These are phyloP conservation scores for Sinocyclocheilus maitianheensis DNA, from an alignment of 2,113 vertebrate genomes.

Conservation along the genomic window DNA sequence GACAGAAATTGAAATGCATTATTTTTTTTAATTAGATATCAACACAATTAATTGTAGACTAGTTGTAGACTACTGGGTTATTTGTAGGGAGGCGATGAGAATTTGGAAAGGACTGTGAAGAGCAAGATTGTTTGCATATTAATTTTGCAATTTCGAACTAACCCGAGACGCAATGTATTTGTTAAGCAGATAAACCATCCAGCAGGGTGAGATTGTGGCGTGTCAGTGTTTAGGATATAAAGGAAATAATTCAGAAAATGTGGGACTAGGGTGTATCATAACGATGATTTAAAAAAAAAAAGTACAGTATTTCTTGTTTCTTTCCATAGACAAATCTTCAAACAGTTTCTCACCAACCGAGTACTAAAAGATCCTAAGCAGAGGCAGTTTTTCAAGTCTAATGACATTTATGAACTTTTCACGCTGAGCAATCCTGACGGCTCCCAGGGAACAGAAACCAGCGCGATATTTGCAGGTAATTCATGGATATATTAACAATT, in stretches of 20 bases:
- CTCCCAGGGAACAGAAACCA: slow-evolving; percentile 92
- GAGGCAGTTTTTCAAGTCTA: slow-evolving; percentile 95
- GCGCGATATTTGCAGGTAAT: slow-evolving; percentile 97
- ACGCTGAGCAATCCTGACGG: slow-evolving; percentile 86
- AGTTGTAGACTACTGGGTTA: slow-evolving; percentile 71
- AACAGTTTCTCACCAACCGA: slow-evolving; percentile 96
- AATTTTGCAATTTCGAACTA: slow-evolving; percentile 56
- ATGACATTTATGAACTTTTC: slow-evolving; percentile 97
- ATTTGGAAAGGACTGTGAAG: slow-evolving; percentile 65
- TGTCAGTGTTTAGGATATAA: slow-evolving; percentile 49
- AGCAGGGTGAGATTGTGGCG: slow-evolving; percentile 59
- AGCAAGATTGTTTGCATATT: slow-evolving; percentile 62
- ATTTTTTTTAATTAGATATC: slow-evolving; percentile 73
- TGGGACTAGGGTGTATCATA: slow-evolving; percentile 15
- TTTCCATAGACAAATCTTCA: slow-evolving; percentile 94
- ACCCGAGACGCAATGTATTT: slow-evolving; percentile 58
- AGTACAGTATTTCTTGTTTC: slow-evolving; percentile 34
- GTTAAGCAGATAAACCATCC: slow-evolving; percentile 65
- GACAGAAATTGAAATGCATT: slow-evolving; percentile 73
- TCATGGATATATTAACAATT: not conserved
- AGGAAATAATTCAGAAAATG: slow-evolving; percentile 26
- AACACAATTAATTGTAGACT: slow-evolving; percentile 63
- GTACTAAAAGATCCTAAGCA: slow-evolving; percentile 97
- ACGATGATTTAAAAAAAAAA: not conserved
- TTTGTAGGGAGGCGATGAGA: slow-evolving; percentile 65